Conservation (phyloP, 2,113 vertebrate genomes). For the Ochotona princeps region DNA sequence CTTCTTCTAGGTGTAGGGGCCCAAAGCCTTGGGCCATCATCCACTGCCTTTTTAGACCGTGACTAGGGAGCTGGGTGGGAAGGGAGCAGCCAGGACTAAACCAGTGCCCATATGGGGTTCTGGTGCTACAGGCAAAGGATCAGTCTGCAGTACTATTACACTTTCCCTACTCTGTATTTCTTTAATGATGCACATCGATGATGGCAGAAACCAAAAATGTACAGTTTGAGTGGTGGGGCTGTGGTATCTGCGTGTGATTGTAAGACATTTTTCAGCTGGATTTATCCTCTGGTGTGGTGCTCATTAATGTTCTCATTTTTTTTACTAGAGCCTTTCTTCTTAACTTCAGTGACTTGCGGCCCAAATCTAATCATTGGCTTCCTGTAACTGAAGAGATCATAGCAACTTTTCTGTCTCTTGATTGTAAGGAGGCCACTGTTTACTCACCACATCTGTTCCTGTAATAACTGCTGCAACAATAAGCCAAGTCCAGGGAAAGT, state of each 20-base stretch:
- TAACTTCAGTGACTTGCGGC: not conserved
- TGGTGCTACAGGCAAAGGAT: too few species aligned
- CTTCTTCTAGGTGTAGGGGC: too few species aligned
- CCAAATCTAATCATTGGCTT: not conserved
- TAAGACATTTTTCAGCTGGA: not conserved
- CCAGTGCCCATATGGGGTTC: too few species aligned
- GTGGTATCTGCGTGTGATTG: not conserved
- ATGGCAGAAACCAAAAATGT: not conserved
- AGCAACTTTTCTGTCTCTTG: not conserved
- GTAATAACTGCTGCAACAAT: not conserved
- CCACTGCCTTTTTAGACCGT: too few species aligned
- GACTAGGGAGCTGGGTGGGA: too few species aligned
- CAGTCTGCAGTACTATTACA: too few species aligned
- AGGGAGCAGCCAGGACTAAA: too few species aligned
- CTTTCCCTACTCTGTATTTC: too few species aligned
- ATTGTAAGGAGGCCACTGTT: not conserved
- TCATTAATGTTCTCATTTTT: slow-evolving; percentile 47
- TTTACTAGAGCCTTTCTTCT: not conserved
- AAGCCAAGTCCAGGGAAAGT: not conserved
- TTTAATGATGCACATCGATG: not conserved
- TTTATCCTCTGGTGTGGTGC: slow-evolving; percentile 13
- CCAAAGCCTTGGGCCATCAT: too few species aligned
- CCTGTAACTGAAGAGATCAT: not conserved
- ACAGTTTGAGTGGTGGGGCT: not conserved
- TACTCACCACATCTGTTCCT: not conserved